phyloP scores from a whole-genome alignment of 2,888 invertebrate genomes.

The Cephus rjabovi region DNA sequence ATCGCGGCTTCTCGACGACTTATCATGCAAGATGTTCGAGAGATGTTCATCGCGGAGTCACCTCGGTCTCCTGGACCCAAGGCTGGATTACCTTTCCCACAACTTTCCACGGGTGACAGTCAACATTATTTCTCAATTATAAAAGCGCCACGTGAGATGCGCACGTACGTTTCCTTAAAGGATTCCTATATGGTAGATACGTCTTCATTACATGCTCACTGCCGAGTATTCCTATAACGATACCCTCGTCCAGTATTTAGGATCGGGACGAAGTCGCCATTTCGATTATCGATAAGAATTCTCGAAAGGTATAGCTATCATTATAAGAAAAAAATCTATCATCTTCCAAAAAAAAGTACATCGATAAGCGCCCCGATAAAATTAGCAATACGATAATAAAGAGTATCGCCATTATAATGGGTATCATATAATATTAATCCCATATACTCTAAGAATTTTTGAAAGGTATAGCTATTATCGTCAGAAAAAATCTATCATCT shows the following conservation, averaged over 20 bases:
- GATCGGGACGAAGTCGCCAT: neutral
- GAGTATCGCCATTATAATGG: neutral
- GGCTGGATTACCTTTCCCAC: neutral
- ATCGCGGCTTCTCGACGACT: neutral
- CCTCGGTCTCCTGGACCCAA: neutral
- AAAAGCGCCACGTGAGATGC: neutral
- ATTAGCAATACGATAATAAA: neutral
- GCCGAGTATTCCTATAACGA: neutral
- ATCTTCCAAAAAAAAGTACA: neutral
- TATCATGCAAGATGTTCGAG: conserved; percentile 3
- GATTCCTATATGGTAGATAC: neutral
- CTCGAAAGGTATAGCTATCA: neutral
- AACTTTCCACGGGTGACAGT: neutral
- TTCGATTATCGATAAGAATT: neutral
- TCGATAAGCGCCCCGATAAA: neutral
- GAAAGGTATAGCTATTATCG: too few species aligned
- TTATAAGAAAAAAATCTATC: too few species aligned
- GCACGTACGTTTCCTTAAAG: neutral
- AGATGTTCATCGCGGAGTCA: conserved; percentile 2
- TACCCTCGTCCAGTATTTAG: neutral
- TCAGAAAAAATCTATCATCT: too few species aligned
- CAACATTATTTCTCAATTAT: neutral
- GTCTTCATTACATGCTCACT: neutral
- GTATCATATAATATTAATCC: neutral
- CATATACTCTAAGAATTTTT: neutral